phyloP scores from a whole-genome alignment of 2,797 vertebrate species.

The Falco columbarius region DNA sequence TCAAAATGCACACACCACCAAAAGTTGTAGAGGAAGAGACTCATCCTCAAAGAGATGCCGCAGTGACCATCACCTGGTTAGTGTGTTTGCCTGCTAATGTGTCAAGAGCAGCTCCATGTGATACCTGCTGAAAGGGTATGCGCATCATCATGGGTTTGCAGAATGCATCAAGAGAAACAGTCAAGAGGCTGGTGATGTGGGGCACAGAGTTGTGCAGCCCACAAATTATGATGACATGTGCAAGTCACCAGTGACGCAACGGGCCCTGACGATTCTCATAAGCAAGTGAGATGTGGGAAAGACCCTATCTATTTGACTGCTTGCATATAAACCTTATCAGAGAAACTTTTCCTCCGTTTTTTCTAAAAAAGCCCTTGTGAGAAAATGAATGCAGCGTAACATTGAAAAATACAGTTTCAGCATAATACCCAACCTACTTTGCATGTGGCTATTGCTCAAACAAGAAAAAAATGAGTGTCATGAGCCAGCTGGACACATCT shows the following conservation, averaged over 20 bases:
- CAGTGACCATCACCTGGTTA: rapidly evolving
- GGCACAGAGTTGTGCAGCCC: neutral
- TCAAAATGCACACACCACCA: neutral
- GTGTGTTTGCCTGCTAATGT: neutral
- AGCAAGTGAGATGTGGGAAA: neutral
- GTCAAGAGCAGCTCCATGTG: rapidly evolving
- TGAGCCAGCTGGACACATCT: conserved; percentile 47
- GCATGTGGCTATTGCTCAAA: neutral
- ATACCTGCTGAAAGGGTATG: neutral
- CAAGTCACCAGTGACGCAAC: neutral
- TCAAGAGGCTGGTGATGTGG: rapidly evolving
- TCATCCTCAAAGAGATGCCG: neutral
- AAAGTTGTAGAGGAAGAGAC: neutral
- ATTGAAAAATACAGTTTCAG: neutral
- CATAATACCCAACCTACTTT: neutral
- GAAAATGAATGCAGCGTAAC: neutral
- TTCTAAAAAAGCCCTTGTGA: neutral
- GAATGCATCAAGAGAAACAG: neutral
- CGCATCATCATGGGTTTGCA: rapidly evolving
- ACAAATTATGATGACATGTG: neutral
- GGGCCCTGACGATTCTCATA: neutral
- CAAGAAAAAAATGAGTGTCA: neutral
- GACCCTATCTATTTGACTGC: neutral
- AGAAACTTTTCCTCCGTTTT: neutral
- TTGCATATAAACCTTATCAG: neutral